Conservation (phyloP, 92 coral and sea anemone species). For the Porites lobata region DNA sequence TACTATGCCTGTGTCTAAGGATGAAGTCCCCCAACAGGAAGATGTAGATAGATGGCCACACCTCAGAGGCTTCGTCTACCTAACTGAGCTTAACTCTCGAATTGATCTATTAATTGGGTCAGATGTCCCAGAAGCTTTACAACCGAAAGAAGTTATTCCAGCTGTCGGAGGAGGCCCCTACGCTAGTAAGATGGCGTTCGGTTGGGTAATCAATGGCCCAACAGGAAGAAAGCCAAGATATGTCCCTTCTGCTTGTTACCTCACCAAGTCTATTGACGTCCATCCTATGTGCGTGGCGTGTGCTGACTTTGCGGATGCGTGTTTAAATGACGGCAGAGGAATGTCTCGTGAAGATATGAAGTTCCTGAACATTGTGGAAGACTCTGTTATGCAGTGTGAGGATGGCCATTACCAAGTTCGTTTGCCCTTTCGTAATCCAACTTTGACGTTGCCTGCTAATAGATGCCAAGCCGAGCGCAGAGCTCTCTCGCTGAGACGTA, state of each 20-base stretch:
- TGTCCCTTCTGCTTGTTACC: slow-evolving; percentile 7
- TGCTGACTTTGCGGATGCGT: slow-evolving; percentile 54
- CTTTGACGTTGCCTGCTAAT: slow-evolving; percentile 31
- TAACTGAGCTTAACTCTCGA: no score
- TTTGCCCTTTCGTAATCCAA: slow-evolving; percentile 49
- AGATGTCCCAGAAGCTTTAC: no score
- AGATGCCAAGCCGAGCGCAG: slow-evolving; percentile 65
- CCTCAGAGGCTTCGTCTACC: no score
- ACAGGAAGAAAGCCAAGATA: slow-evolving; percentile 37
- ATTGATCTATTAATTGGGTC: no score
- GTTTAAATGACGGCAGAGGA: slow-evolving; percentile 8
- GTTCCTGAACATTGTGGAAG: slow-evolving; percentile 49
- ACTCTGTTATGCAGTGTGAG: slow-evolving; percentile 31
- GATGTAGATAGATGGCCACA: no score
- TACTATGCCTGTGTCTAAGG: no score
- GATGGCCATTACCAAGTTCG: slow-evolving; percentile 62
- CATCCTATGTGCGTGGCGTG: slow-evolving; percentile 59
- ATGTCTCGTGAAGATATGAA: slow-evolving; percentile 33
- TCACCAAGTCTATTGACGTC: slow-evolving; percentile 23
- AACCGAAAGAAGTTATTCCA: no score
- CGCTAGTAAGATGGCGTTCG: slow-evolving; percentile 58
- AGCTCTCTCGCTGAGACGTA: slow-evolving; percentile 30
- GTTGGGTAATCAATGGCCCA: slow-evolving; percentile 80
- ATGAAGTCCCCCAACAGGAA: no score
- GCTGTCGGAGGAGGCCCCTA: slow-evolving; percentile 49